A percentile compares a stretch with the other conserved stretches of the same genome.
Conservation (phyloP, 2,797 vertebrate species). For the Eospalax fontanierii region DNA sequence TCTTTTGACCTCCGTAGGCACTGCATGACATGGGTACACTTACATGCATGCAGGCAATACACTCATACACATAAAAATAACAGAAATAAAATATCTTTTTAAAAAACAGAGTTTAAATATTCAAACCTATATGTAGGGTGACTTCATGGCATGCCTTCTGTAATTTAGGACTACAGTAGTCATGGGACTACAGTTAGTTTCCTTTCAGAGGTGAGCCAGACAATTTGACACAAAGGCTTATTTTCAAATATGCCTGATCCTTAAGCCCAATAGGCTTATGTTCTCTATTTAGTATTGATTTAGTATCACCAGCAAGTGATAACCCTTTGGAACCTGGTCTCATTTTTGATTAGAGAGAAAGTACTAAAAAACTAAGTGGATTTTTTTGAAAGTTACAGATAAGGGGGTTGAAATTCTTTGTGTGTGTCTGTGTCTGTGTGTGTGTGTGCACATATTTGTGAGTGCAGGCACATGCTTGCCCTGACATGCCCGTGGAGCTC, state of each 20-base stretch:
- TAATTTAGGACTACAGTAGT: conserved; percentile 37
- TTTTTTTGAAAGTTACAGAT: conserved; percentile 70
- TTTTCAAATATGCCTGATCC: conserved; percentile 72
- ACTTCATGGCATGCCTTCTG: conserved; percentile 6
- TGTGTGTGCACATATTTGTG: not conserved
- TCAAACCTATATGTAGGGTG: not conserved
- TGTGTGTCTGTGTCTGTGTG: not conserved
- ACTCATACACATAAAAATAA: too few relatives aligned
- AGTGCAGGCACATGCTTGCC: not conserved
- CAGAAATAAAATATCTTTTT: too few relatives aligned
- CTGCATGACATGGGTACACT: too few relatives aligned
- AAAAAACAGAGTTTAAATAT: too few relatives aligned
- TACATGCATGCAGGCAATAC: too few relatives aligned
- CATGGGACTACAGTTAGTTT: conserved; percentile 15
- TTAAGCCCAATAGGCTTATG: conserved; percentile 72
- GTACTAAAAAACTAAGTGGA: conserved; percentile 50
- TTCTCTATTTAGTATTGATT: conserved; percentile 82
- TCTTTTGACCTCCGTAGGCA: too few relatives aligned
- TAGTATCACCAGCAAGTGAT: conserved; percentile 75
- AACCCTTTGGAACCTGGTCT: conserved; percentile 57
- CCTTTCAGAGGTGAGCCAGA: conserved; percentile 53
- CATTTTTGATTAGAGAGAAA: conserved; percentile 70
- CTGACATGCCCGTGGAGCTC: not conserved
- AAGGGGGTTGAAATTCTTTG: conserved; percentile 40
- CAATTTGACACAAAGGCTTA: conserved; percentile 66